These are phyloP conservation scores for Cordilura impudica DNA, from an alignment of 2,888 invertebrate genomes.

Conservation along the genomic window DNA sequence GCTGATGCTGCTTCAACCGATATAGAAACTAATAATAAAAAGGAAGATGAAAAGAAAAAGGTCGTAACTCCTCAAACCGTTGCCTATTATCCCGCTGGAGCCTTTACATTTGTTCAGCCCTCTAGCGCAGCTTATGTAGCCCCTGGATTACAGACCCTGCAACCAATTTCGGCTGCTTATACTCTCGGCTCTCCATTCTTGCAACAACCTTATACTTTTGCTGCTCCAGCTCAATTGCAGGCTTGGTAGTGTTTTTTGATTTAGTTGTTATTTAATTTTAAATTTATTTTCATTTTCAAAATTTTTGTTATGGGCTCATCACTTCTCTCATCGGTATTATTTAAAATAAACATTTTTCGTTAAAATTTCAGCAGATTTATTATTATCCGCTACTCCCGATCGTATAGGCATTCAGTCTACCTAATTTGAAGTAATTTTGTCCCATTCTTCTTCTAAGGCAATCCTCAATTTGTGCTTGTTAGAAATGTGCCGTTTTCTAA, in stretches of 20 bases:
- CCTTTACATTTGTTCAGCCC: slow-evolving; percentile 70
- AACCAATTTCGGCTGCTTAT: slow-evolving; percentile 45
- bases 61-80: slow-evolving; percentile 45
- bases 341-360: slow-evolving; percentile 23
- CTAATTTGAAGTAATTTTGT: too few relatives aligned
- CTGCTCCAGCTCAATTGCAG: slow-evolving; percentile 61
- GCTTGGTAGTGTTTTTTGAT: slow-evolving; percentile 53
- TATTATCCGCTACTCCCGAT: too few relatives aligned
- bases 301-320: neutral
- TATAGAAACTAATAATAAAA: slow-evolving; percentile 38
- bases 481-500: too few relatives aligned
- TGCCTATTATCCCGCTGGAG: slow-evolving; percentile 70
- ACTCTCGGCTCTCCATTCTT: slow-evolving; percentile 45
- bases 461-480: too few relatives aligned
- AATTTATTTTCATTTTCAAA: neutral
- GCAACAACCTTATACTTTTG: slow-evolving; percentile 36
- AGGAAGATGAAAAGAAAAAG: slow-evolving; percentile 11
- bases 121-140: slow-evolving; percentile 43
- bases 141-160: slow-evolving; percentile 18
- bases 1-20: slow-evolving; percentile 42
- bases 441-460: too few relatives aligned
- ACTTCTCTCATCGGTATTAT: slow-evolving; percentile 3
- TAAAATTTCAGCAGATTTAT: neutral
- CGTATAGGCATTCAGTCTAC: too few relatives aligned
- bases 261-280: neutral